Evolutionary conservation across 2,113 vertebrate genomes (phyloP).

Genomic region (Alligator mississippiensis): DNA sequence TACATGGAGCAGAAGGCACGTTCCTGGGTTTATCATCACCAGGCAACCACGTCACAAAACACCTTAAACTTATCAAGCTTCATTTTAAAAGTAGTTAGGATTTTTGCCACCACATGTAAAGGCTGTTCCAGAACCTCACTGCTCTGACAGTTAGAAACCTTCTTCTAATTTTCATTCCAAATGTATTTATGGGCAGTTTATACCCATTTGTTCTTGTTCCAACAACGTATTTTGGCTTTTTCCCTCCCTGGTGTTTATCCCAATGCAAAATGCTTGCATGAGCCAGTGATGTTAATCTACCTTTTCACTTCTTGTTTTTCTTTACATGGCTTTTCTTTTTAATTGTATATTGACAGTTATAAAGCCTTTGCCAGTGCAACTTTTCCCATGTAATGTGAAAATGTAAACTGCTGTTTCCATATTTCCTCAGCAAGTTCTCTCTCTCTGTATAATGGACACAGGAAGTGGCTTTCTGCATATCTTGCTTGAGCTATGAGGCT

Average conservation of each 20-base stretch:
- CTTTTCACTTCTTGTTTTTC: slow-evolving; percentile 22
- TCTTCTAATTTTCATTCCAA: not conserved
- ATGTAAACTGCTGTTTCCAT: not conserved
- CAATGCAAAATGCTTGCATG: not conserved
- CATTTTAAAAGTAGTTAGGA: slow-evolving; percentile 61
- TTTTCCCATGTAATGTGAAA: slow-evolving; percentile 12
- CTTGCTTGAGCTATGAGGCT: not conserved
- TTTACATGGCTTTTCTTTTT: not conserved
- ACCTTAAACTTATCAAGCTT: slow-evolving; percentile 36
- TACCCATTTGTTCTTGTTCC: not conserved
- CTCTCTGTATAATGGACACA: not conserved
- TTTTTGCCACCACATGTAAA: slow-evolving; percentile 60
- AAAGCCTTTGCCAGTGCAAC: not conserved
- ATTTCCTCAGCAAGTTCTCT: not conserved
- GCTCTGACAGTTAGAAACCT: slow-evolving; percentile 65
- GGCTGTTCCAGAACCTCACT: slow-evolving; percentile 6
- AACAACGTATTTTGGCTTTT: not conserved
- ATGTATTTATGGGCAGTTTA: not conserved
- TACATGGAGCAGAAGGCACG: not conserved
- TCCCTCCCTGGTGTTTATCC: not conserved
- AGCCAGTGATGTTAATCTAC: not conserved
- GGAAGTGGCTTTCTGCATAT: not conserved
- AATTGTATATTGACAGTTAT: slow-evolving; percentile 1
- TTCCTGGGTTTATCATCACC: not conserved
- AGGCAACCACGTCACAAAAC: not conserved